Base-by-base conservation (phyloP, 2,113 vertebrate species). In the Gymnobelideus leadbeateri region DNA sequence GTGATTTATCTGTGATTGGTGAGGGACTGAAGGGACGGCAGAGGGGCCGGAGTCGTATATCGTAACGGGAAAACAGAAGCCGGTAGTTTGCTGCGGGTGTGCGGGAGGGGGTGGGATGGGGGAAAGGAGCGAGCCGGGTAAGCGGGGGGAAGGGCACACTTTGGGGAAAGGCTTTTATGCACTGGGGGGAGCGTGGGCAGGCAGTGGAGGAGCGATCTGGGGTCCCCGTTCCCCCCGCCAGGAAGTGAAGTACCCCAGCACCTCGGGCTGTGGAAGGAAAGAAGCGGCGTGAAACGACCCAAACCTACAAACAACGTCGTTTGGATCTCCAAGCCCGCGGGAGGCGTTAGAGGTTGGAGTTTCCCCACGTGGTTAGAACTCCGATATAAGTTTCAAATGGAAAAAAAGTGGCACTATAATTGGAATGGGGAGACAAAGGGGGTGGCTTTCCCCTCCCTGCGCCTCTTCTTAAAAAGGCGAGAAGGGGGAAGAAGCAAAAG, bases 361-460 rank as follows among this genome's bases (percentile, higher is more conserved):
- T 98, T 77, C 61, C 99, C 99, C 99, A 99, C 99, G 99, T 99
- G 99, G 99, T 99, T 98, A 98, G 97, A 95, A 98, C 98, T 99
- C 98, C 98, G 97, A 98, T 99, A 99, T 99, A 99, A 99, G 98
- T 99, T 99, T 98, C 98, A 97, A 98, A n/a, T 90, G 24, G 89
- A 28, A 49, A 90, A 98, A 98, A 95, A 98, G 98, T 98, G 98
- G 97, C 98, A 98, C 98, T 98, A 98, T 98, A 98, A 97, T 97
- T 97, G 97, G 98, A 98, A 97, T 97, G 97, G 97, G 97, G 95
- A 77, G 96, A 95, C 96, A 94, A 95, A 46, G 25, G 47, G 93
- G 50, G 0, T 84, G 93, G 94, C 91, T 11, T 94, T 96, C 14
- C 94, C 94, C 95, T 96, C 97, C 95, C 95, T 11, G 47, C 24